These are phyloP conservation scores for Oreochromis mossambicus DNA, from an alignment of 2,797 vertebrate species.

Conservation along the genomic window DNA sequence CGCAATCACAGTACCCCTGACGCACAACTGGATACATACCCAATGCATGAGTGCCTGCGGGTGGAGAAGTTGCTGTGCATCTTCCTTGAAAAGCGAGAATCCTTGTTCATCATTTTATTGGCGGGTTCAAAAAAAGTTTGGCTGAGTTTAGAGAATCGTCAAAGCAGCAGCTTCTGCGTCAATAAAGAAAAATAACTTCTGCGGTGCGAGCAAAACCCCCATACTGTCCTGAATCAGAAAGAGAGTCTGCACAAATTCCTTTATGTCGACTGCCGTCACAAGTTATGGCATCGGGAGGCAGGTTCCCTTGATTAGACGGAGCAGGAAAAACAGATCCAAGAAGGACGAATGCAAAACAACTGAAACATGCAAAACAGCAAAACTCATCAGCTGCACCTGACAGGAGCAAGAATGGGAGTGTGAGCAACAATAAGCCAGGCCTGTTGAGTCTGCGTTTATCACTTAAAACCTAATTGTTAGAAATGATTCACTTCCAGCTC, in stretches of 20 bases:
- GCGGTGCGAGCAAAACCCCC: constrained; percentile 2
- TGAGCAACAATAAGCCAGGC: neutral
- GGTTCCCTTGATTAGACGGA: neutral
- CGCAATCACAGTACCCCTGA: neutral
- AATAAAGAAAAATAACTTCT: constrained; percentile 20
- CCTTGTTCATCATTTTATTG: constrained; percentile 75
- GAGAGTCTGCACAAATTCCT: constrained; percentile 6
- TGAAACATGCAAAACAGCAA: constrained; percentile 33
- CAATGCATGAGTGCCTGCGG: constrained; percentile 80
- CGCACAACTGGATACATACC: constrained; percentile 65
- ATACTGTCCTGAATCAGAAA: constrained; percentile 33
- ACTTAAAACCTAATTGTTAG: neutral
- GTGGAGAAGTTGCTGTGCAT: constrained; percentile 70
- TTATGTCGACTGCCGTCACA: neutral
- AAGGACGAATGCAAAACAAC: constrained; percentile 17
- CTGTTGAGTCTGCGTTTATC: constrained; percentile 3
- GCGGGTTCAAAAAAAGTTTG: neutral
- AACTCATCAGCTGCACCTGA: constrained; percentile 16
- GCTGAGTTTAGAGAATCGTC: constrained; percentile 17
- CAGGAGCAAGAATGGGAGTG: neutral
- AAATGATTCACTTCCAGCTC: constrained; percentile 7
- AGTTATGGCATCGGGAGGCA: neutral
- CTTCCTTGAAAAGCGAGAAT: constrained; percentile 74
- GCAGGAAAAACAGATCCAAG: constrained; percentile 15
- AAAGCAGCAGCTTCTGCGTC: constrained; percentile 1